These are phyloP conservation scores for Leucophenga maculata DNA, from an alignment of 2,888 invertebrate genomes.

Conservation along the genomic window DNA sequence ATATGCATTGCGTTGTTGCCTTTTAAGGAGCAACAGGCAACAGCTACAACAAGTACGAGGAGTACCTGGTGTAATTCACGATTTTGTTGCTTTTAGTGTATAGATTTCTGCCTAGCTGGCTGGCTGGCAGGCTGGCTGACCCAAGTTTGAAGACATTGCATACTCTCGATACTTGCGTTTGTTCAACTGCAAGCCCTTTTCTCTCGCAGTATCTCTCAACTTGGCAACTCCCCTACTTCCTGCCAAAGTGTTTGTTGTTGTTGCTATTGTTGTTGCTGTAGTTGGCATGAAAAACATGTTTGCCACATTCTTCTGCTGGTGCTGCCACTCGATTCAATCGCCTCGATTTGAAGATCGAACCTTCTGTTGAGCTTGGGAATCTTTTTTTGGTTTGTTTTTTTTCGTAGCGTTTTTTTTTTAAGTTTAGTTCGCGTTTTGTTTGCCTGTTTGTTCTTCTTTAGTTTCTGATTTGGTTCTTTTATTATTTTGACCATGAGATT, in stretches of 20 bases:
- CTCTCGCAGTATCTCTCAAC: conserved; percentile 8
- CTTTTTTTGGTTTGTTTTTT: conserved; percentile 46
- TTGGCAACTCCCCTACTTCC: conserved; percentile 61
- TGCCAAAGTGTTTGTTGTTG: conserved; percentile 36
- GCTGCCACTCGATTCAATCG: conserved; percentile 49
- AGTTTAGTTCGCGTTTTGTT: conserved; percentile 36
- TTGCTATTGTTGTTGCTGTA: neutral
- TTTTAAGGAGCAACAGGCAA: conserved; percentile 10
- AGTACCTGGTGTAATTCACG: conserved; percentile 33
- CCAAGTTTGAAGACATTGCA: conserved; percentile 47
- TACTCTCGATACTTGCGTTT: conserved; percentile 40
- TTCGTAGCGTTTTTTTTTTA: conserved; percentile 21
- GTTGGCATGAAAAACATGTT: conserved; percentile 55
- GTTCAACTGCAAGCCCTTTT: conserved; percentile 42
- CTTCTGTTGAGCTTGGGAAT: conserved; percentile 59
- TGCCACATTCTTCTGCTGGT: conserved; percentile 59
- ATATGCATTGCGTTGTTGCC: conserved; percentile 24
- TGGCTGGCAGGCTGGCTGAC: conserved; percentile 27
- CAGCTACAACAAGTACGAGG: conserved; percentile 3
- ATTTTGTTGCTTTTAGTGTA: conserved; percentile 26
- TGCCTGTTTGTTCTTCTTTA: conserved; percentile 26
- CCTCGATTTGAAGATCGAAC: conserved; percentile 60
- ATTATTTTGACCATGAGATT: conserved; percentile 62
- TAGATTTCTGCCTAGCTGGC: neutral
- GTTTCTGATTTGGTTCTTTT: conserved; percentile 31